Evolutionary conservation across 1,140 invertebrate genomes (phyloP).

Genomic region (Oscheius sp.): DNA sequence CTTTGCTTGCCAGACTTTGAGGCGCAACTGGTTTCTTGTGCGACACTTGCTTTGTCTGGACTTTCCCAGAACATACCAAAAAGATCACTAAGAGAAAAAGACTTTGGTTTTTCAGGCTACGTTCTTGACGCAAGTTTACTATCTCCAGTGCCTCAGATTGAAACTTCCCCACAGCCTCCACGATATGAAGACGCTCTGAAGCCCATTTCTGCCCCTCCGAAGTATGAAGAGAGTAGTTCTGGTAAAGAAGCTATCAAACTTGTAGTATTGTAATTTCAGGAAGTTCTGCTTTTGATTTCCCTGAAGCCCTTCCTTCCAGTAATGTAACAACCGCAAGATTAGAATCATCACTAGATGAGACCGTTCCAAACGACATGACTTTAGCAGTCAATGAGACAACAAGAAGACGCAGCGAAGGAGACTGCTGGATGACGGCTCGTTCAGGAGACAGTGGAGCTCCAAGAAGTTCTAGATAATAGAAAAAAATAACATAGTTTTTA

Average conservation of each 20-base stretch:
- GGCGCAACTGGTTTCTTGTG: conserved; percentile 2
- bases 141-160: not conserved
- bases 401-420: no score
- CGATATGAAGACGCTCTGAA: not conserved
- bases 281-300: not conserved
- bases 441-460: no score
- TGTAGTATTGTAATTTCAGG: not conserved
- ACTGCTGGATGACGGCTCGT: no score
- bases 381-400: no score
- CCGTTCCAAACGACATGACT: no score
- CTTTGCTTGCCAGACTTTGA: not conserved
- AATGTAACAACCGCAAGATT: not conserved
- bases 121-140: not conserved
- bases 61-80: no score
- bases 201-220: not conserved
- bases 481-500: no score
- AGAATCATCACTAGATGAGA: no score
- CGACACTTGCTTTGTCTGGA: not conserved
- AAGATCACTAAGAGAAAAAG: no score
- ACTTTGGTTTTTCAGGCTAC: not conserved
- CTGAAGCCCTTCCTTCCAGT: not conserved
- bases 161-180: not conserved
- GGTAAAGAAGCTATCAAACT: no score
- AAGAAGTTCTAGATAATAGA: no score
- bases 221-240: not conserved